Evolutionary conservation across 2,113 vertebrate species (phyloP).

Genomic region (Platanista minor): DNA sequence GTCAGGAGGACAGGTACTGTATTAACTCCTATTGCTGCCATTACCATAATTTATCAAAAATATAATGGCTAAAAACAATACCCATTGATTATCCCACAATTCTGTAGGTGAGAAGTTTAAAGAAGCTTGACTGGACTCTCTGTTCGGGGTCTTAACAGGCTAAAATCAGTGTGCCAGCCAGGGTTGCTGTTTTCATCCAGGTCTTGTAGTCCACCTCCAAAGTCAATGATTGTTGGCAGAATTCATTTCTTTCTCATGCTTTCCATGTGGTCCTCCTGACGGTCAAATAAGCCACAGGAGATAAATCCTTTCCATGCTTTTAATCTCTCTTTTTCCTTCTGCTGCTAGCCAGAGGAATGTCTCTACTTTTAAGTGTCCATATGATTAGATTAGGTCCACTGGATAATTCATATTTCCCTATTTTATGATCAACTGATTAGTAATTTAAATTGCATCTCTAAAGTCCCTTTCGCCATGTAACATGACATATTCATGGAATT

Average conservation of each 20-base stretch:
- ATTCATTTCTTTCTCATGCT: not conserved
- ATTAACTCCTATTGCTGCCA: not conserved
- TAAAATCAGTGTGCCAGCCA: not conserved
- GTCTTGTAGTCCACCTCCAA: not conserved
- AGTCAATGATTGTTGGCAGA: not conserved
- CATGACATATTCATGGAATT: not conserved
- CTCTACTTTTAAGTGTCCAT: not conserved
- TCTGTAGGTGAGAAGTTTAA: not conserved
- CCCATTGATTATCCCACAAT: not conserved
- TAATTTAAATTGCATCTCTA: not conserved
- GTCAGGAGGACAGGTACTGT: not conserved
- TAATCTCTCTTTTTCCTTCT: not conserved
- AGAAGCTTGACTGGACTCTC: not conserved
- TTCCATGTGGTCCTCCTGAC: not conserved
- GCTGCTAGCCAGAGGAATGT: not conserved
- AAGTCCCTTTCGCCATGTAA: not conserved
- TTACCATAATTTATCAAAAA: not conserved
- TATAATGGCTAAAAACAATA: not conserved
- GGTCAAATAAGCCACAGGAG: not conserved
- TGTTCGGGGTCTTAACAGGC: not conserved
- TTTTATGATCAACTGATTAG: not conserved
- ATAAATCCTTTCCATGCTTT: not conserved
- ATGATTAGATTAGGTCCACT: not conserved
- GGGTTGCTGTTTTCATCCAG: not conserved
- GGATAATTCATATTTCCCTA: not conserved